A percentile compares a stretch with the other conserved stretches of the same genome.
phyloP scores from a whole-genome alignment of 2,888 invertebrate genomes.

The Aromia moschata region DNA sequence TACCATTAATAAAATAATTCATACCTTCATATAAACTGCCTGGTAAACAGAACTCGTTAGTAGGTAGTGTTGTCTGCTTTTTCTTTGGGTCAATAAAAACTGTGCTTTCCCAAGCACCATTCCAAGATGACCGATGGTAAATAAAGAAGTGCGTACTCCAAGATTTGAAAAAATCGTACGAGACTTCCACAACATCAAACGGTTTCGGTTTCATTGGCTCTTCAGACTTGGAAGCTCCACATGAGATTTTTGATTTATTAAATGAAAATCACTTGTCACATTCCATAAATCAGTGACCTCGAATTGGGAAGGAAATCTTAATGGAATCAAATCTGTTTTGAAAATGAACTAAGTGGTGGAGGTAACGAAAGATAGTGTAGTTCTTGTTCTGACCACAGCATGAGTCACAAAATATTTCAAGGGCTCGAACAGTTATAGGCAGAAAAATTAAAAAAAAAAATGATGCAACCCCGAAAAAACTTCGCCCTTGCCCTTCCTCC shows the following conservation, averaged over 20 bases:
- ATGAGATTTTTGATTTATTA: slow-evolving; percentile 37
- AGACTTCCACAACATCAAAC: slow-evolving; percentile 9
- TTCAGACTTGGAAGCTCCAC: slow-evolving; percentile 35
- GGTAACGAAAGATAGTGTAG: slow-evolving; percentile 40
- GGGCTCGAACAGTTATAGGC: neutral
- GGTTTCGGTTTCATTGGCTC: slow-evolving; percentile 13
- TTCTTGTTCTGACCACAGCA: neutral
- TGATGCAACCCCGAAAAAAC: slow-evolving; percentile 45
- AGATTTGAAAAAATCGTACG: no score
- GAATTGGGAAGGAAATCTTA: slow-evolving; percentile 46
- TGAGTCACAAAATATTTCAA: neutral
- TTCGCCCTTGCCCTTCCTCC: no score
- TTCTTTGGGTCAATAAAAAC: neutral
- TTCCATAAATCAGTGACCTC: slow-evolving; percentile 45
- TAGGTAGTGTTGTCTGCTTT: neutral
- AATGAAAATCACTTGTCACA: slow-evolving; percentile 43
- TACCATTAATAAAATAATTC: no score
- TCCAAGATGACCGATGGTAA: neutral
- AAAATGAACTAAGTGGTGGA: slow-evolving; percentile 44
- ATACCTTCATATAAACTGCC: neutral
- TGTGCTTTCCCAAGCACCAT: neutral
- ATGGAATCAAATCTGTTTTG: slow-evolving; percentile 39
- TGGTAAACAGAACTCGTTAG: neutral
- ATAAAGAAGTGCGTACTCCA: no score
- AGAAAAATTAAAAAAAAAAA: slow-evolving; percentile 25